Evolutionary conservation across 2,113 vertebrate species (phyloP), one percentile per base, ranked within the genome.

Genomic region (Eulacestoma nigropectus): DNA sequence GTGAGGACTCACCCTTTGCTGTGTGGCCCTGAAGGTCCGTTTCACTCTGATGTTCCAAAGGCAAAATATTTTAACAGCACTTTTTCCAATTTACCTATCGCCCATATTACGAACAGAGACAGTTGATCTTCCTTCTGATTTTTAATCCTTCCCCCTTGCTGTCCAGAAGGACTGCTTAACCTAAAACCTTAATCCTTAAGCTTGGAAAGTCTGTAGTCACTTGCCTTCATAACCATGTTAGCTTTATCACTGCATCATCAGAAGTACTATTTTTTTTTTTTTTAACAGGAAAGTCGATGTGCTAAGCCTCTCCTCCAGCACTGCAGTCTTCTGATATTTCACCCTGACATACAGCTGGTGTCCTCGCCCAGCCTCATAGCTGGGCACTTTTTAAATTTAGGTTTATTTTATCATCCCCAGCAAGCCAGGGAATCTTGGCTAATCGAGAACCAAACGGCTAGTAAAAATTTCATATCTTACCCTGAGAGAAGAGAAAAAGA

Each of bases 281-380:
- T 52, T 53, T 2, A 91, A 79, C 55, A 94, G 96, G 95, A 97
- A 97, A 96, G 91, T 97, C 72, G 39, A 91, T 97, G 91, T 95
- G 95, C 90, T 97, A 97, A 97, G 92, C 92, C 95, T 97, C 87
- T 97, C 93, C 96, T 97, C 83, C 97, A 97, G 97, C 96, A 96
- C 32, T 16, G 93, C 97, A 97, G 89, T 80, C 93, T 96, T 80
- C 86, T 59, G 7, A 10, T 97, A 97, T 97, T 95, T 89, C 94
- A 96, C 73, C 72, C 94, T 68, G 85, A 96, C 88, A 96, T 57
- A 26, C 83, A 62, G 81, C 67, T 57, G 87, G 57, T 53, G 62
- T 94, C 90, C 96, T 97, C 41, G 1, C 67, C 93, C 92, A 98
- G 68, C 47, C 35, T 77, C 78, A 78, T 70, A 87, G 72, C 73